Base-by-base conservation (phyloP, 2,113 vertebrate species). In the Panthera leo region DNA sequence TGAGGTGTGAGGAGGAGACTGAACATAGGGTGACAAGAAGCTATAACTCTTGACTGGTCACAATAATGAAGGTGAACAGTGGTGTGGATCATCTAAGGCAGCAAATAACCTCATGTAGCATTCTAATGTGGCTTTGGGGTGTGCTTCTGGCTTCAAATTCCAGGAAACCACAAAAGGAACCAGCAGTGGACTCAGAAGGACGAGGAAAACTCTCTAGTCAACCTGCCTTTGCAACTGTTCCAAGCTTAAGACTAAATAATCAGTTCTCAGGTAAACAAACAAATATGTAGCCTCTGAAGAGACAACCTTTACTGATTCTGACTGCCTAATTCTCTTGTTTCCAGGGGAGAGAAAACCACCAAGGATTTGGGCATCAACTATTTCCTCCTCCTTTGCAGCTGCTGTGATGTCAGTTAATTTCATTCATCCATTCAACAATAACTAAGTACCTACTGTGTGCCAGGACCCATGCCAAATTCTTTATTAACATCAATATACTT, bases 1-100 rank as follows among this genome's bases (percentile, higher is more conserved):
- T 95, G 91, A 91, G 85, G 15, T 58, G 5, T 79, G 83, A 94
- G 90, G 23, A 94, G 73, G 85, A 97, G 82, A 85, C 76, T 55
- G 76, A 96, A 95, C 71, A 91, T 0, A 89, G 76, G 82, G 58
- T 89, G 88, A 95, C 88, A 92, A 96, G 93, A 79, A 95, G 82
- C 85, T 86, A 0, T 95, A 86, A 94, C 91, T 98, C 96, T 39
- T 97, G 55, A 68, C 91, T 70, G 67, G 95, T 92, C 97, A 84
- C 53, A 75, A 83, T 91, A 96, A 93, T 70, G 97, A 94, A 96
- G 91, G 97, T 91, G 96, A 97, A 91, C 1, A 4, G 68, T 94
- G 71, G 61, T 96, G 39, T 82, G 88, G 76, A 79, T 95, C 71
- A 91, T 79, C 29, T 73, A 76, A 88, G 88, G 97, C 82, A 97